Conservation (phyloP, 37 sponge, comb jelly and placozoan genomes). For the Oopsacas minuta region DNA sequence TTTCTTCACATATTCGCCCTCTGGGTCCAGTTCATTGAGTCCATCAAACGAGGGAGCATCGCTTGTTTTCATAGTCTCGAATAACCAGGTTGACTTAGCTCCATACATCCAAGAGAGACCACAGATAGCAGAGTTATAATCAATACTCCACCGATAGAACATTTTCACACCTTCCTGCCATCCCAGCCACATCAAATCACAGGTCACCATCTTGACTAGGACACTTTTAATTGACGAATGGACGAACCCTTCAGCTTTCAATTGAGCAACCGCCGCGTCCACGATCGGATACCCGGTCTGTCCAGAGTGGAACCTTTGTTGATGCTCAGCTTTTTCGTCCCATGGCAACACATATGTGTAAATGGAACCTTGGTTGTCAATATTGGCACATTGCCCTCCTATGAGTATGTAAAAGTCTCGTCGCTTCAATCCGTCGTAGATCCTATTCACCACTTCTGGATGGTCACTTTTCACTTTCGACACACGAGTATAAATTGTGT, state of each 20-base stretch:
- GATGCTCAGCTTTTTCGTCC: slow-evolving; percentile 36
- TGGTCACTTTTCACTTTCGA: neutral
- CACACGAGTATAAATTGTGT: neutral
- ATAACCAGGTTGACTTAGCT: slow-evolving; percentile 69
- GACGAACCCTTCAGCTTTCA: slow-evolving; percentile 57
- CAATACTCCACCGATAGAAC: slow-evolving; percentile 66
- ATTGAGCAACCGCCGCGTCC: slow-evolving; percentile 71
- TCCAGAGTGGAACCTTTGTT: slow-evolving; percentile 37
- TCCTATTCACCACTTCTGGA: neutral
- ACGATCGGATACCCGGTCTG: slow-evolving; percentile 75
- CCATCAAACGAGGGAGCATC: slow-evolving; percentile 28
- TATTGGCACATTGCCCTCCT: neutral
- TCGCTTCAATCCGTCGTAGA: neutral
- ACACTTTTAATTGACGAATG: slow-evolving; percentile 50
- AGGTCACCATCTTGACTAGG: slow-evolving; percentile 66
- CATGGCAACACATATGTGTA: slow-evolving; percentile 39
- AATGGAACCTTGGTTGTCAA: neutral
- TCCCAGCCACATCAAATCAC: slow-evolving; percentile 63
- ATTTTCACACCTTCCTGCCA: slow-evolving; percentile 72
- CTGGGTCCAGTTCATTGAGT: slow-evolving; percentile 56
- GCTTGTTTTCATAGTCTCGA: slow-evolving; percentile 32
- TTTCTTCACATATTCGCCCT: slow-evolving; percentile 53
- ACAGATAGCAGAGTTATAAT: slow-evolving; percentile 66
- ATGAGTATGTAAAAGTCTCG: neutral
- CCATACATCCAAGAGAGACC: slow-evolving; percentile 74